Base-by-base conservation (phyloP, 2,797 vertebrate species). In the Scarus forsteni region DNA sequence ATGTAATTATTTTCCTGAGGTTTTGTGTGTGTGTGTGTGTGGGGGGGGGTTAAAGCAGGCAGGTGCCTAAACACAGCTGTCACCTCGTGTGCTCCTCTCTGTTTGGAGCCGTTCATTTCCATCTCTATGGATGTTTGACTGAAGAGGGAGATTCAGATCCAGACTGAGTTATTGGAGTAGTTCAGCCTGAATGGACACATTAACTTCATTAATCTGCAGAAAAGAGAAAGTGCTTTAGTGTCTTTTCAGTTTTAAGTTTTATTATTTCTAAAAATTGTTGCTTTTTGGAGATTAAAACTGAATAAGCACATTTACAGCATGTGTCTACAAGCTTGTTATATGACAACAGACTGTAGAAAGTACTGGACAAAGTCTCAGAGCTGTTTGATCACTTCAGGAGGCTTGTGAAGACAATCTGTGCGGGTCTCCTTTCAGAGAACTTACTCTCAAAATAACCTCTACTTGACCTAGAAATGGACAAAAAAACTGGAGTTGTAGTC, bases 21-120 rank as follows among this genome's bases (percentile, higher is more conserved):
- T 50, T 50, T 18, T 50, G 49, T 50, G 49, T 50, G 60, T 43
- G 73, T 46, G n/a, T n/a, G n/a, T n/a, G n/a, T n/a, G n/a, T 15
- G 18, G 49, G 18, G 44, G 71, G 54, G 64, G 60, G 51, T 67
- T 58, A 83, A 87, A 86, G 83, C 84, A 78, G 85, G 79, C 90
- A 91, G 91, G 90, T 92, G 91, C 85, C 86, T 85, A 90, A 92
- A 92, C 88, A 90, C 91, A 92, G 91, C 90, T 91, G 91, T 88
- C 78, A 81, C 81, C 88, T 77, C 71, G 60, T 72, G 85, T 57
- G 77, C 74, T 67, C 8, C 44, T 51, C 65, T 80, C 70, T 81
- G 83, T 77, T 52, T 44, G 66, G 78, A 79, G 73, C 85, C 80
- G 77, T 73, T 88, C 71, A 91, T 90, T 93, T 89, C 81, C 86